Percentiles rank a stretch among this genome's conserved stretches.
These are phyloP conservation scores for Drosophila ezoana DNA, from an alignment of 2,888 invertebrate species.

Conservation along the genomic window DNA sequence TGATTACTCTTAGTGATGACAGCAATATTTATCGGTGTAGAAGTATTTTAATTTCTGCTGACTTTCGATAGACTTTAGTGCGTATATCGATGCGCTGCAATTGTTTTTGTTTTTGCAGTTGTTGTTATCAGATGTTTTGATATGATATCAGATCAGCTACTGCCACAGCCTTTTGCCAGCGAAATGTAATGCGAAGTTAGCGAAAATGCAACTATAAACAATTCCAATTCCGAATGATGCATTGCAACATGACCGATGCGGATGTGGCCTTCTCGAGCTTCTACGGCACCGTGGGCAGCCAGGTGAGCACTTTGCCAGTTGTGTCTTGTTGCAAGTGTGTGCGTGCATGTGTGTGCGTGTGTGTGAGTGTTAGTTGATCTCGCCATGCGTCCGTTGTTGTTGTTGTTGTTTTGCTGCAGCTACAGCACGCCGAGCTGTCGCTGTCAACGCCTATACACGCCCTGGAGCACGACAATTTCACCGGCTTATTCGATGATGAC, in stretches of 20 bases:
- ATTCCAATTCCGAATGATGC: conserved; percentile 28
- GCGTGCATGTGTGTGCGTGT: neutral
- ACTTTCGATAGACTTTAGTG: conserved; percentile 18
- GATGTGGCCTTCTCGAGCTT: conserved; percentile 76
- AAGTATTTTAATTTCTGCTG: conserved; percentile 15
- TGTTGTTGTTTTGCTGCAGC: conserved; percentile 38
- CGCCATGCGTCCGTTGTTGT: conserved; percentile 31
- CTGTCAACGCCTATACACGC: conserved; percentile 70
- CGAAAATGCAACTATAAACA: conserved; percentile 54
- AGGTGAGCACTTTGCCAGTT: conserved; percentile 64
- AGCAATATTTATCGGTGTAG: neutral
- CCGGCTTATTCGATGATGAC: conserved; percentile 67
- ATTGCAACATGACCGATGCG: conserved; percentile 79
- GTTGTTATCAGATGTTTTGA: conserved; percentile 62
- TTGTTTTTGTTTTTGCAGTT: conserved; percentile 45
- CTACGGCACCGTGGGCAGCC: conserved; percentile 69
- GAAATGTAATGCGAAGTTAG: conserved; percentile 64
- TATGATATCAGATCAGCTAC: conserved; percentile 61
- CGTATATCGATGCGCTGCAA: conserved; percentile 23
- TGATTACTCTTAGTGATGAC: neutral
- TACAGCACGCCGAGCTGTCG: conserved; percentile 57
- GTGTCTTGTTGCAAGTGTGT: conserved; percentile 13
- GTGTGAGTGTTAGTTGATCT: conserved; percentile 16
- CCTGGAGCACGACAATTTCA: conserved; percentile 66
- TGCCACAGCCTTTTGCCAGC: conserved; percentile 37